These are phyloP conservation scores for Parazoanthus darwini DNA, from an alignment of 92 coral and sea anemone species.

Conservation along the genomic window DNA sequence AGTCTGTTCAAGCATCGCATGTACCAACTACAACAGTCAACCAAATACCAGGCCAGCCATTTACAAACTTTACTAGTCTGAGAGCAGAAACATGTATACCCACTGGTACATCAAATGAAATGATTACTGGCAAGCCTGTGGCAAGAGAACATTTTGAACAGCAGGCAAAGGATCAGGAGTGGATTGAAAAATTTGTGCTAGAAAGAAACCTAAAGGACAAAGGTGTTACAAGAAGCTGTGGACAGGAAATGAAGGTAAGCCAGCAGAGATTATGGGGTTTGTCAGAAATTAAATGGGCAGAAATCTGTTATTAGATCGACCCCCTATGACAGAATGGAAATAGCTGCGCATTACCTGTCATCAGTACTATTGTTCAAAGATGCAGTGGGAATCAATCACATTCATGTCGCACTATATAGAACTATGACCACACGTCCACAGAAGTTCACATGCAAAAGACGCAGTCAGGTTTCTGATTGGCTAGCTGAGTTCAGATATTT, in stretches of 20 bases:
- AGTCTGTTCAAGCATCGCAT: neutral
- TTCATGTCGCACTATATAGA: too few relatives aligned
- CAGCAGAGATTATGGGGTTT: too few relatives aligned
- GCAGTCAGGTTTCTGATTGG: too few relatives aligned
- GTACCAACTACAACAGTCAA: neutral
- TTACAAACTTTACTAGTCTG: neutral
- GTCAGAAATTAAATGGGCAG: too few relatives aligned
- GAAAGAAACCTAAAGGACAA: constrained; percentile 46
- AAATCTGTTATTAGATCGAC: too few relatives aligned
- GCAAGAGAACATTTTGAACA: constrained; percentile 10
- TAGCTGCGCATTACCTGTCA: too few relatives aligned
- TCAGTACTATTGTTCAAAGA: too few relatives aligned
- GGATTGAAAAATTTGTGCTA: constrained; percentile 62
- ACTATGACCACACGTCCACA: too few relatives aligned
- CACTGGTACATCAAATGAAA: neutral
- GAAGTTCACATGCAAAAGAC: too few relatives aligned
- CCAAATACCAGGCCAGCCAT: neutral
- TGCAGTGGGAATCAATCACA: too few relatives aligned
- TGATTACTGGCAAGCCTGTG: neutral
- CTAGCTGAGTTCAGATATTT: too few relatives aligned
- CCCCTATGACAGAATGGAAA: too few relatives aligned
- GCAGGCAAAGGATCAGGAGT: constrained; percentile 41
- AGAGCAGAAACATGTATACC: neutral
- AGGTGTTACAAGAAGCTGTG: neutral
- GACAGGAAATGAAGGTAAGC: constrained; percentile 24